Percentiles rank a stretch among this genome's conserved stretches.
phyloP scores from a whole-genome alignment of 2,113 vertebrate species.

The Atrichornis clamosus region DNA sequence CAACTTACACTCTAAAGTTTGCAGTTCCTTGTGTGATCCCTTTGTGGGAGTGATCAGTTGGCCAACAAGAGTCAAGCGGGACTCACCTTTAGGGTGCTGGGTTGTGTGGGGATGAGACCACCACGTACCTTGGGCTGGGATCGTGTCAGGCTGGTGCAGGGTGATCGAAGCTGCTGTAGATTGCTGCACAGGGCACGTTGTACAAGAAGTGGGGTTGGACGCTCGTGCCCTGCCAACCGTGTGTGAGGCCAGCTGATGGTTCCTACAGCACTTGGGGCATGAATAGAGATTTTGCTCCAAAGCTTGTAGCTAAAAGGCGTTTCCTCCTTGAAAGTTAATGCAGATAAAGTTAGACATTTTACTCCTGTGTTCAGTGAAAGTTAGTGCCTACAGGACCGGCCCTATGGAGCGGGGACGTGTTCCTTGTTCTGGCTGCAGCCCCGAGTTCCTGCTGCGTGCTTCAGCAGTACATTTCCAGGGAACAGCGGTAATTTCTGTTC shows the following conservation, averaged over 20 bases:
- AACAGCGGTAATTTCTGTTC: conserved; percentile 8
- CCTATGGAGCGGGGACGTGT: neutral
- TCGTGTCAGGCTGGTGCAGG: neutral
- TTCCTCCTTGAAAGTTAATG: neutral
- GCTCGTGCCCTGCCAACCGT: accelerated
- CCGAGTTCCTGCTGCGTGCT: neutral
- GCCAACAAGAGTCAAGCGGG: neutral
- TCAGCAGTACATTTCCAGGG: neutral
- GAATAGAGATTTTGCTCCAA: neutral
- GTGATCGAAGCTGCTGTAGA: neutral
- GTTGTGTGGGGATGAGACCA: neutral
- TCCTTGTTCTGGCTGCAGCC: neutral
- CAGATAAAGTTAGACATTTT: neutral
- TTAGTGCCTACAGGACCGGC: neutral
- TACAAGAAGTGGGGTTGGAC: neutral
- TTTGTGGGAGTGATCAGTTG: neutral
- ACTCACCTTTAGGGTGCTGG: neutral
- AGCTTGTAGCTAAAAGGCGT: neutral
- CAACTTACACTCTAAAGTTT: neutral
- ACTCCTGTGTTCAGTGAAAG: neutral
- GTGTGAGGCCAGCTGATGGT: accelerated
- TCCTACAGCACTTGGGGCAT: neutral
- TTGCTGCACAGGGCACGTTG: neutral
- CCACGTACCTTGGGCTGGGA: neutral
- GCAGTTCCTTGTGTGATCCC: neutral